Conservation (phyloP, 2,113 vertebrate species). For the Felis chaus region DNA sequence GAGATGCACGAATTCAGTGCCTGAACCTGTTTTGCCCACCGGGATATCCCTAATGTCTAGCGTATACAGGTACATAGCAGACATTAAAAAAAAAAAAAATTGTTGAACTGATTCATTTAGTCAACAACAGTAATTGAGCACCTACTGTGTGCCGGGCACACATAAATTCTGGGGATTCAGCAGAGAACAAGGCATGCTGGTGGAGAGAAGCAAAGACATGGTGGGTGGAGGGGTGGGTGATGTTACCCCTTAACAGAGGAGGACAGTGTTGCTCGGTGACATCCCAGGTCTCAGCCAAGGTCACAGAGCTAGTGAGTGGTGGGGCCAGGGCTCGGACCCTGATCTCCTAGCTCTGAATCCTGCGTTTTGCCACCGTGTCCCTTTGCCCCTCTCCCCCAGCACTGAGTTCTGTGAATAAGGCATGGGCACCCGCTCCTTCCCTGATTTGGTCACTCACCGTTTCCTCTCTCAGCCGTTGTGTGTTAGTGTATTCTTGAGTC, state of each 20-base stretch:
- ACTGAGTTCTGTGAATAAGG: background rate
- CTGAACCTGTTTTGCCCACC: background rate
- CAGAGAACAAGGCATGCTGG: background rate
- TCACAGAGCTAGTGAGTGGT: background rate
- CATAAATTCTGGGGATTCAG: background rate
- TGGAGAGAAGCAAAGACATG: background rate
- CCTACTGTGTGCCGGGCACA: background rate
- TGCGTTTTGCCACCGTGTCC: rapidly evolving
- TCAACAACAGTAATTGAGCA: background rate
- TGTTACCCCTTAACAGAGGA: background rate
- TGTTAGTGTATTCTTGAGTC: background rate
- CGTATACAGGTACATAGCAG: background rate
- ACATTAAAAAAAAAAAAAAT: background rate
- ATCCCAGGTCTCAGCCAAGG: background rate
- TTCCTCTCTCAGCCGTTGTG: background rate
- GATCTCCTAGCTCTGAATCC: background rate
- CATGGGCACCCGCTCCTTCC: background rate
- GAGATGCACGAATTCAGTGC: background rate
- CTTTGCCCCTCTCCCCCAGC: background rate
- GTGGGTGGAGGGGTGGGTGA: background rate
- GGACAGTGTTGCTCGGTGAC: background rate
- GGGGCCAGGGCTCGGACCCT: background rate
- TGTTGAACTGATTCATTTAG: background rate
- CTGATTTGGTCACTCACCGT: too few species aligned
- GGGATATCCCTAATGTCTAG: background rate